Evolutionary conservation across 2,888 invertebrate species (phyloP).

Genomic region (Dendrolimus houi): DNA sequence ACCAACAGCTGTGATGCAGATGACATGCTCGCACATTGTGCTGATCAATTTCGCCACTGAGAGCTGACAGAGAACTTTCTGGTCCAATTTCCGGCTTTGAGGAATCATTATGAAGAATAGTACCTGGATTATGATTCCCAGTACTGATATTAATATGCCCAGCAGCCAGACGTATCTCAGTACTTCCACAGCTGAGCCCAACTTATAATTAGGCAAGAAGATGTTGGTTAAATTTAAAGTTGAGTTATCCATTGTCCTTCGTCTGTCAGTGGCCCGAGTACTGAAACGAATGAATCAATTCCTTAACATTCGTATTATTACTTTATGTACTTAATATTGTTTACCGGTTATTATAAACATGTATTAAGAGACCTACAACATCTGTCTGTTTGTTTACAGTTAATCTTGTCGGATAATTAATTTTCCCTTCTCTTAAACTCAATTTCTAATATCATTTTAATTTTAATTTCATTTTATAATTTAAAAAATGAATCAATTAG

Average conservation of each 20-base stretch:
- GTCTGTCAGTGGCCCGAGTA: not conserved
- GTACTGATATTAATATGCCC: constrained; percentile 32
- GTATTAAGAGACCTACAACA: not conserved
- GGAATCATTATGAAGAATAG: constrained; percentile 25
- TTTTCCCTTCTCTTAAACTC: no score
- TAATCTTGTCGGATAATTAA: no score
- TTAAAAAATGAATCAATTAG: no score
- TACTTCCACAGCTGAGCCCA: not conserved
- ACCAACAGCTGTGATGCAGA: constrained; percentile 6
- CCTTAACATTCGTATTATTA: not conserved
- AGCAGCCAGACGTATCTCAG: constrained; percentile 23
- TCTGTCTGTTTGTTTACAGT: not conserved
- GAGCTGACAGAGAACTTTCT: constrained; percentile 41
- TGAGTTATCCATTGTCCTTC: not conserved
- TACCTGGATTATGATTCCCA: constrained; percentile 31
- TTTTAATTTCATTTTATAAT: no score
- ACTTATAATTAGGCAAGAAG: not conserved
- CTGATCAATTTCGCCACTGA: constrained; percentile 38
- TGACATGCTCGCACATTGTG: constrained; percentile 28
- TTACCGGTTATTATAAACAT: not conserved
- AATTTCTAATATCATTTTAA: no score
- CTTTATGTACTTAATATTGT: not conserved
- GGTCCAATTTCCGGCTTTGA: constrained; percentile 39
- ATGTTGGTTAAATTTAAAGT: not conserved
- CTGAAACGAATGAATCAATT: not conserved